phyloP scores from a whole-genome alignment of 30 jellyfish, hydroid and myxozoan genomes.

The Chironex yamaguchii region DNA sequence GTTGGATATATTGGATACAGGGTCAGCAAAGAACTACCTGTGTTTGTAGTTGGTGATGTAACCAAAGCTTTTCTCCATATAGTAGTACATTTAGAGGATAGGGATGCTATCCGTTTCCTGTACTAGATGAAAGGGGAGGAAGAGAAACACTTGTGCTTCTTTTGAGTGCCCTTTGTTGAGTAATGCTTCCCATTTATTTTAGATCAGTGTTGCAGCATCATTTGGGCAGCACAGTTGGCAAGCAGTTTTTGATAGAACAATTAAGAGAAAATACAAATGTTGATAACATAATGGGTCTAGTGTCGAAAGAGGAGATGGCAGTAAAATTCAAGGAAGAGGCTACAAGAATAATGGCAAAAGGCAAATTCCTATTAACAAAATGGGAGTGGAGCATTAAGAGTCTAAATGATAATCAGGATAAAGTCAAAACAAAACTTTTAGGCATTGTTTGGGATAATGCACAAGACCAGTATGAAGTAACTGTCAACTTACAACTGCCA shows the following conservation, averaged over 20 bases:
- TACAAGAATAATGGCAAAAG: background rate
- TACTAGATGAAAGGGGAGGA: background rate
- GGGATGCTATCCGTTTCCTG: no score
- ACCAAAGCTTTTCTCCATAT: no score
- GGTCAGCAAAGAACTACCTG: no score
- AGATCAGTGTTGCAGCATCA: background rate
- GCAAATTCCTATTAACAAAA: background rate
- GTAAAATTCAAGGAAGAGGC: background rate
- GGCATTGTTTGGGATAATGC: background rate
- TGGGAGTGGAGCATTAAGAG: background rate
- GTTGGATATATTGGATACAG: no score
- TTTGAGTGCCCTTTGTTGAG: conserved; percentile 9
- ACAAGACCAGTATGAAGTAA: background rate
- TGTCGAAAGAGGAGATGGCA: background rate
- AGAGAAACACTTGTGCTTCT: background rate
- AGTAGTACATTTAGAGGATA: no score
- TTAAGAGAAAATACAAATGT: conserved; percentile 12
- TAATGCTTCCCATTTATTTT: conserved; percentile 2
- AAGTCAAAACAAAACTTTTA: background rate
- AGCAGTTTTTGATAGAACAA: background rate
- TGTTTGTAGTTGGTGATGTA: no score
- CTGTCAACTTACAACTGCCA: background rate
- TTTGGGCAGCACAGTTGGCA: background rate
- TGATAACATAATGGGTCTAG: background rate
- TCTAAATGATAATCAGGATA: background rate